Percentiles rank a stretch among this genome's conserved stretches.
Conservation (phyloP, 2,113 vertebrate species). For the Ardeotis arabs region DNA sequence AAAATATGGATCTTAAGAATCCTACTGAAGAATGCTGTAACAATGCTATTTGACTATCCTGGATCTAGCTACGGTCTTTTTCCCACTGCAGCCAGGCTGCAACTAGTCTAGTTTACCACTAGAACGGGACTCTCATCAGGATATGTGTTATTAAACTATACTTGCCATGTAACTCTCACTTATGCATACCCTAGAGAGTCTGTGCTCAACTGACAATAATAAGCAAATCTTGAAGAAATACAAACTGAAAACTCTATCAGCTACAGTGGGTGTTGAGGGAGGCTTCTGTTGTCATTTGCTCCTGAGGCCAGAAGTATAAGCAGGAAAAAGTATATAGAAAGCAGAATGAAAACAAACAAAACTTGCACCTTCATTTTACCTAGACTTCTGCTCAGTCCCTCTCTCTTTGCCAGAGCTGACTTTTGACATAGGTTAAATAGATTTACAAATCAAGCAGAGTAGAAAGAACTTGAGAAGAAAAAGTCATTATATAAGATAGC, state of each 20-base stretch:
- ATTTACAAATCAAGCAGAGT: background rate
- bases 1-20: background rate
- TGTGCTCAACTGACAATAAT: background rate
- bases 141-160: background rate
- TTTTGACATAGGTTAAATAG: background rate
- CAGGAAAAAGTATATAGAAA: background rate
- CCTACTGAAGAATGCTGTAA: background rate
- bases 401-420: background rate
- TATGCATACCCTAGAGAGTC: background rate
- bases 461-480: background rate
- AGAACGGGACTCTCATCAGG: background rate
- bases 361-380: background rate
- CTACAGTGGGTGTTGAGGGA: background rate
- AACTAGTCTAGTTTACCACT: background rate
- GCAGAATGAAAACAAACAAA: background rate
- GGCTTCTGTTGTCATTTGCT: background rate
- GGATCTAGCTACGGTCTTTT: background rate
- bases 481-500: background rate
- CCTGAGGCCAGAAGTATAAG: background rate
- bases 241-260: background rate
- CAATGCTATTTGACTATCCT: background rate
- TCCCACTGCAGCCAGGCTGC: background rate
- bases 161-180: background rate
- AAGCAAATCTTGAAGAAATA: background rate
- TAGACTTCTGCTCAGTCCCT: background rate